Evolutionary conservation across 2,113 vertebrate genomes (phyloP), one percentile per base, ranked within the genome.

Genomic region (Dipodomys merriami): DNA sequence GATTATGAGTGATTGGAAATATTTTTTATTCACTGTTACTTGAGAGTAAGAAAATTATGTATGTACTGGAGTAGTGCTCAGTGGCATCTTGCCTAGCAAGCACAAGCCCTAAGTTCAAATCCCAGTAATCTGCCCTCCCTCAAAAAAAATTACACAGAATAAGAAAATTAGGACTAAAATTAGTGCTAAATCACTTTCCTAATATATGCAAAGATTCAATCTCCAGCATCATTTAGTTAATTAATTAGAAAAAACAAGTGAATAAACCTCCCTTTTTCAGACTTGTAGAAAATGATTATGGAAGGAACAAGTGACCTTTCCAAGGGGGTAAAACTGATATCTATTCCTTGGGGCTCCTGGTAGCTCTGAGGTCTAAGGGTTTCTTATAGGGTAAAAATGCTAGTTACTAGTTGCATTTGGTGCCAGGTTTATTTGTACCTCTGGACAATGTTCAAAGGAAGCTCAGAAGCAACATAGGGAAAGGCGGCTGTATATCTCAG

Each of bases 11-110:
- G 60, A 82, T 29, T 81, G 62, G 3, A 92, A 92, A 84, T 94
- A 44, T 49, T 62, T 90, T 90, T 84, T 44, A 86, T 27, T 76
- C 77, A 74, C 25, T 93, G 29, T 79, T 94, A 87, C 81, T 88
- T 77, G 92, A 91, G 29, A 88, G 49, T 68, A n/a, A 88, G 67
- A 83, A 74, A 62, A 15, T 39, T 39, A 39, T 39, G 3, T 83
- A 71, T 39, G 72, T 33, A 33, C 46, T 29, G 8, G 29, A 30
- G 6, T 69, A 4, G 60, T 85, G 35, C 27, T 69, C 25, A 69
- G 64, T 46, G 29, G 33, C 8, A 57, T 44, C 16, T 20, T 46
- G 64, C 65, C 29, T 84, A 1, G 2, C 20, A n/a, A 46, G 64
- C 27, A 6, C 6, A 29, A 22, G 2, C 15, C 5, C 64, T 71